Evolutionary conservation across 2,113 vertebrate genomes (phyloP), one percentile per base, ranked within the genome.

Genomic region (Pardalotus punctatus): DNA sequence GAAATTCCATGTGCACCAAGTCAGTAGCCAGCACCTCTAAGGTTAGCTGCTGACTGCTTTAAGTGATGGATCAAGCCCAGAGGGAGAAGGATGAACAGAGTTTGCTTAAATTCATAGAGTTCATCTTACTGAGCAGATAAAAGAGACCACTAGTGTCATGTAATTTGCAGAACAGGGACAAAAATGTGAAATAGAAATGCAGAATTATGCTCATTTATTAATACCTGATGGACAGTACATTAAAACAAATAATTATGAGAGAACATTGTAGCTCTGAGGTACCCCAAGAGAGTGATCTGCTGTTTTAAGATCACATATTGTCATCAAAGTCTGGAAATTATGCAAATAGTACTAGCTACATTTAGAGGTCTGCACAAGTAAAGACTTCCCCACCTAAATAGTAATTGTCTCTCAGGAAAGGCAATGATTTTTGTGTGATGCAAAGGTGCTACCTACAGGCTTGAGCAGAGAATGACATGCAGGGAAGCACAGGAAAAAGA

Each of bases 371-470:
- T 96, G 86, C 92, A 91, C 60, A 64, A 93, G 76, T 70, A 56
- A 81, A 97, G 94, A 50, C 80, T 96, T 94, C 80, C 54, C 92
- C 93, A 93, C 61, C 95, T 89, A 94, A 97, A 95, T 10, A 87
- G 82, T 21, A 73, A 79, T 43, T 10, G 53, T 36, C 28, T 5
- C 45, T 74, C 31, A n/a, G 79, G 38, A 57, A 73, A 84, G 53
- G 61, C 58, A 40, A 35, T 12, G 58, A 16, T 48, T 45, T 51
- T 96, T 98, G 74, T 73, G 78, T 82, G 95, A 91, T 97, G 82
- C 98, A 97, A 98, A 96, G 97, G 93, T 97, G 98, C 98, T 72
- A 96, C 95, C 98, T 98, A 98, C 96, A 96, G 98, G 97, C 66
- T 40, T 18, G 28, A 85, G 65, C 8, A 19, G 12, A 82, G 95